A percentile compares a stretch with the other conserved stretches of the same genome.
phyloP scores from a whole-genome alignment of 2,888 invertebrate genomes.

The Mesoligia furuncula region DNA sequence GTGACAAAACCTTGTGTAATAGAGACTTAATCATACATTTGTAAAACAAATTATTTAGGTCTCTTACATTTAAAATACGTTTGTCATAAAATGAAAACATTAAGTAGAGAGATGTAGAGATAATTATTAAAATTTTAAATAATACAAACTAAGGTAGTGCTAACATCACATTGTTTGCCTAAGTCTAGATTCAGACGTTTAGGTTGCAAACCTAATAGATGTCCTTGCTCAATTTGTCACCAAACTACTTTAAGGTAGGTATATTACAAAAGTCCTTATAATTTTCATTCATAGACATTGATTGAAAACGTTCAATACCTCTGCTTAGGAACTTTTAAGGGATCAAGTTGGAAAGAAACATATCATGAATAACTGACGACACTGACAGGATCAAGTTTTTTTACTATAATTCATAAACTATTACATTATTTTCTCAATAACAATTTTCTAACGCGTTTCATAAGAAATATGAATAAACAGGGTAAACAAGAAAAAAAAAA shows the following conservation, averaged over 20 bases:
- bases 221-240: slow-evolving; percentile 55
- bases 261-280: slow-evolving; percentile 54
- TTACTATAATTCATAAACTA: not conserved
- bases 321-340: slow-evolving; percentile 66
- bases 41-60: slow-evolving; percentile 32
- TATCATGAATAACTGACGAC: slow-evolving; percentile 33
- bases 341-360: slow-evolving; percentile 53
- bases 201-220: slow-evolving; percentile 65
- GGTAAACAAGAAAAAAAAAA: not conserved
- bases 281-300: slow-evolving; percentile 56
- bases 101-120: slow-evolving; percentile 36
- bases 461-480: not conserved
- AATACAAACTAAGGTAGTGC: slow-evolving; percentile 73
- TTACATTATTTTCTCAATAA: not conserved
- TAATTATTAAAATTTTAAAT: slow-evolving; percentile 70
- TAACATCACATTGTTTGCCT: slow-evolving; percentile 80
- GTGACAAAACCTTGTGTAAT: slow-evolving; percentile 26
- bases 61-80: slow-evolving; percentile 16
- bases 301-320: slow-evolving; percentile 65
- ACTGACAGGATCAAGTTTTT: not conserved
- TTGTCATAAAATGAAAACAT: slow-evolving; percentile 44
- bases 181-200: slow-evolving; percentile 68
- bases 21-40: slow-evolving; percentile 37
- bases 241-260: slow-evolving; percentile 42
- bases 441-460: not conserved